A percentile compares a stretch with the other conserved stretches of the same genome.
These are phyloP conservation scores for Synodontis membranacea DNA, from an alignment of 2,113 vertebrate genomes.

Conservation along the genomic window DNA sequence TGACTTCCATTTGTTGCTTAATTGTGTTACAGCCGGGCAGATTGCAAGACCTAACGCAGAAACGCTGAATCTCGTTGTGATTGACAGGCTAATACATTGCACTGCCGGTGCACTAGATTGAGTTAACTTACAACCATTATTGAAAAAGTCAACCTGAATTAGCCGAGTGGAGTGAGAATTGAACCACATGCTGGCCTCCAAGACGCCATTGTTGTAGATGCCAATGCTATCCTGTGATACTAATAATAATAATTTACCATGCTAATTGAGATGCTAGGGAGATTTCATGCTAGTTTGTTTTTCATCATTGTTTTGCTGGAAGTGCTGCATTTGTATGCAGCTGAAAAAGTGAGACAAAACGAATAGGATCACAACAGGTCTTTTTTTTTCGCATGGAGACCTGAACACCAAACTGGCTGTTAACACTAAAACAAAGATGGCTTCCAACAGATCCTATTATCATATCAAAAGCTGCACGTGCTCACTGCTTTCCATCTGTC, in stretches of 20 bases:
- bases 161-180: constrained; percentile 67
- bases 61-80: constrained; percentile 66
- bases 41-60: constrained; percentile 65
- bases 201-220: constrained; percentile 37
- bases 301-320: background rate
- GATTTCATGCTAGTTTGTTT: background rate
- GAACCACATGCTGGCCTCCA: constrained; percentile 56
- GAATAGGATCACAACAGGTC: constrained; percentile 11
- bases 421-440: constrained; percentile 67
- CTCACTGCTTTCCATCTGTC: constrained; percentile 49
- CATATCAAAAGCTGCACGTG: constrained; percentile 67
- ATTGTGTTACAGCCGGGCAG: constrained; percentile 72
- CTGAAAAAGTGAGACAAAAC: background rate
- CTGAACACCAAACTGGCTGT: constrained; percentile 35
- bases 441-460: constrained; percentile 67
- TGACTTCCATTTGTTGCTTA: constrained; percentile 73
- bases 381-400: constrained; percentile 30
- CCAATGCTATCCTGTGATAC: background rate
- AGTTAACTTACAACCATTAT: constrained; percentile 71
- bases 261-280: constrained; percentile 18
- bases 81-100: constrained; percentile 75
- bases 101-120: constrained; percentile 70
- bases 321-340: constrained; percentile 32
- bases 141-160: constrained; percentile 75
- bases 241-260: background rate